Percentiles rank a stretch among this genome's conserved stretches.
Evolutionary conservation across 2,113 vertebrate genomes (phyloP).

Genomic region (Phalacrocorax brasilianus): DNA sequence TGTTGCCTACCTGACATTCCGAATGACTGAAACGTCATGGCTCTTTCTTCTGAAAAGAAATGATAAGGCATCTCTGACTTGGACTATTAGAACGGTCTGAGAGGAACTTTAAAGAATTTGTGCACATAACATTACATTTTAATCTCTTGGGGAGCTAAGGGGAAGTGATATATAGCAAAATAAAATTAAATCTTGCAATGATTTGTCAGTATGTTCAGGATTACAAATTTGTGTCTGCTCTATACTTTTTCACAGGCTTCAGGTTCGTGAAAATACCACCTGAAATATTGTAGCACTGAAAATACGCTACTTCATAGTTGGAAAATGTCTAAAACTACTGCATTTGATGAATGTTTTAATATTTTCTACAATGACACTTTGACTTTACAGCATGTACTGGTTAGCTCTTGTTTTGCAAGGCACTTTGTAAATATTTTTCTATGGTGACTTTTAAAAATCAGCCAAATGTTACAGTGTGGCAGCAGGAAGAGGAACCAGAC

Average conservation of each 20-base stretch:
- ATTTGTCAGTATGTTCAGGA: neutral
- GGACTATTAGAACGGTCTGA: neutral
- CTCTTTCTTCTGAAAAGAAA: neutral
- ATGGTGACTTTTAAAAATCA: neutral
- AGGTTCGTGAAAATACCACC: neutral
- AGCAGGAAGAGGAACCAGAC: neutral
- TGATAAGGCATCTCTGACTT: neutral
- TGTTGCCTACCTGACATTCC: neutral
- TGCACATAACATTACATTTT: neutral
- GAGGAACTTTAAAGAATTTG: neutral
- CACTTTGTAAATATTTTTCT: neutral
- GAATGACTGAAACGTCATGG: neutral
- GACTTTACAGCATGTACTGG: neutral
- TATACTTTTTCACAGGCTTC: neutral
- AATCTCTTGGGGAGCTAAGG: neutral
- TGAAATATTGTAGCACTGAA: neutral
- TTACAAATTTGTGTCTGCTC: neutral
- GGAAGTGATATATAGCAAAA: neutral
- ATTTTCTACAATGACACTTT: neutral
- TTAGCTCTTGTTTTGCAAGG: neutral
- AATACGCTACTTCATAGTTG: neutral
- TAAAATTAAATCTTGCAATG: neutral
- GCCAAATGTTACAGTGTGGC: neutral
- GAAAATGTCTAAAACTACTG: neutral
- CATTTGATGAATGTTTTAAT: neutral